Evolutionary conservation across 1,140 invertebrate species (phyloP), one percentile per base, ranked within the genome.

Genomic region (Sinella curviseta): DNA sequence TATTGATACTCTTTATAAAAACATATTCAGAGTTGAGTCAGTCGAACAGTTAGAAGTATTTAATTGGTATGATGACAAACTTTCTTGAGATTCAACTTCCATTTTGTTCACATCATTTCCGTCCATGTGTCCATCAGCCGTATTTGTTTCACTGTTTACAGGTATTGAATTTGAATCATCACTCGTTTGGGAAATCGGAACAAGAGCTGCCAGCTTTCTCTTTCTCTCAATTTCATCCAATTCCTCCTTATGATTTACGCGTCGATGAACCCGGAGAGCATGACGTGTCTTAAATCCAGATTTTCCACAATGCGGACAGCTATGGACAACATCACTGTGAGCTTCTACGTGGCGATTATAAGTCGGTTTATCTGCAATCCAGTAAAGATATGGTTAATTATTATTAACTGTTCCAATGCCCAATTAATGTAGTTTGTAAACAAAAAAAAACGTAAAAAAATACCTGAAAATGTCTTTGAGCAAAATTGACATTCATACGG

Each of bases 291-390:
- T 70, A n/a, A 70, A 70, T 31, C 65, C 65, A 3, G 65, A 17
- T 33, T 70, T 70, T 30, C 12, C 12, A 33, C 65, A 70, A 14
- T 70, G 26, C 1, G 31, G 30, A 33, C 65, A 70, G 4, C 14
- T 8, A 70, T 70, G 65, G 12, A 70, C 65, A 4, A 33, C 30
- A 24, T 30, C 26, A 33, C 30, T 70, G 65, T 70, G 65, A 4
- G 28, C 3, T 33, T 70, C 65, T 31, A 70, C 65, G 30, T 70
- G 65, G 8, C 65, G 65, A 33, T 70, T 70, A n/a, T 70, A 70
- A 2, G 65, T 70, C 31, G 65, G n/a, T 8, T 70, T 70, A 33
- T 70, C 65, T 70, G n/a, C 4, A 70, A 70, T 14, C 12, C 8
- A 70, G 24, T 12, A 8, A 70, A 30, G 24, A 31, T n/a, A 70